These are phyloP conservation scores for Tyrannus savana DNA, from an alignment of 2,113 vertebrate species.

Conservation along the genomic window DNA sequence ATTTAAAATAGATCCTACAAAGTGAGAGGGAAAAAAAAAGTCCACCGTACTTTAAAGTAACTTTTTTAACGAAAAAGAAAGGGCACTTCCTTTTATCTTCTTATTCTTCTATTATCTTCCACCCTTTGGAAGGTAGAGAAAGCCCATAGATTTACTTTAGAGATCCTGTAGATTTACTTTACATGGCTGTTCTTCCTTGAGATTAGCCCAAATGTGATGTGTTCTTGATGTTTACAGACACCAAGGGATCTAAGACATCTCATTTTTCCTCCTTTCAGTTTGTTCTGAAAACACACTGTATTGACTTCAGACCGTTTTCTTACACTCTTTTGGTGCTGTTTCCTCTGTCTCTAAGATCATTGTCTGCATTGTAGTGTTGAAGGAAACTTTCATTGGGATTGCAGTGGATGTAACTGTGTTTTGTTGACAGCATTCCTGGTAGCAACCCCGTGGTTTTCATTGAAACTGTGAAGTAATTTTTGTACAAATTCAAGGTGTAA, in stretches of 20 bases:
- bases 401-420: background rate
- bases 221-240: conserved; percentile 35
- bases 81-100: background rate
- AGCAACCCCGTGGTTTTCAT: background rate
- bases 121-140: background rate
- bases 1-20: conserved; percentile 44
- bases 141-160: background rate
- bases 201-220: background rate
- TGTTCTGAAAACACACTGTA: background rate
- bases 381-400: background rate
- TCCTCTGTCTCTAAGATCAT: background rate
- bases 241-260: background rate
- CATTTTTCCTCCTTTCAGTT: background rate
- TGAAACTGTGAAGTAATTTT: background rate
- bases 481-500: background rate
- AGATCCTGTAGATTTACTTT: background rate
- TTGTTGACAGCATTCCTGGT: background rate
- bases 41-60: conserved; percentile 2
- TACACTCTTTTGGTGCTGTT: background rate
- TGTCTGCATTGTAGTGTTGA: background rate
- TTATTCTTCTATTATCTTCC: background rate
- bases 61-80: conserved; percentile 5
- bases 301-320: background rate
- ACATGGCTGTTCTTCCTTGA: background rate
- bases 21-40: background rate